These are phyloP conservation scores for Heliconius aoede DNA, from an alignment of 2,888 invertebrate genomes.

Conservation along the genomic window DNA sequence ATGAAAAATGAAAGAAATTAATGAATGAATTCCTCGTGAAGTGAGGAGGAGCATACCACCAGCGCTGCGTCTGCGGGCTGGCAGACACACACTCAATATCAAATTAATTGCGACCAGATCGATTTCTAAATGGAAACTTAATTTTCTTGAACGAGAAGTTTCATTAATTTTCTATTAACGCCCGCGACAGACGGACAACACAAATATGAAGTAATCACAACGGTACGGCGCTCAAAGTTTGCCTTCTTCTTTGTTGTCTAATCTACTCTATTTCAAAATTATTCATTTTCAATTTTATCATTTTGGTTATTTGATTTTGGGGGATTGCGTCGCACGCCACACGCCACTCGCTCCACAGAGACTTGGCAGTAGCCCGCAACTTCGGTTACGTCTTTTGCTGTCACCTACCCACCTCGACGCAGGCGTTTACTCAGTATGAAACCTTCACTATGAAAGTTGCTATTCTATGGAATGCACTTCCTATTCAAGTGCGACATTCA, in stretches of 20 bases:
- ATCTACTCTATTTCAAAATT: slow-evolving; percentile 3
- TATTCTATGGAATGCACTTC: no score
- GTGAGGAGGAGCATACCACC: no score
- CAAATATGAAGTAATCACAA: slow-evolving; percentile 76
- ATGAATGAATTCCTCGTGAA: no score
- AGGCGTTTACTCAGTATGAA: no score
- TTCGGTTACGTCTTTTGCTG: background rate
- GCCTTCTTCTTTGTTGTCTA: slow-evolving; percentile 22
- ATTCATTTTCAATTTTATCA: background rate
- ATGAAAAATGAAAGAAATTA: no score
- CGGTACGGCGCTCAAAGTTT: slow-evolving; percentile 57
- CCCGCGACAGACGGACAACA: slow-evolving; percentile 60
- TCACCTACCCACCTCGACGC: background rate
- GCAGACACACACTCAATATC: background rate
- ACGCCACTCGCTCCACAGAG: background rate
- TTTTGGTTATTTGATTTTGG: background rate
- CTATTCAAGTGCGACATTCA: no score
- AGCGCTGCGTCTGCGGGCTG: no score
- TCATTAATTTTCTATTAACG: slow-evolving; percentile 69
- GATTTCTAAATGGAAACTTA: slow-evolving; percentile 63
- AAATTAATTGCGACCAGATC: slow-evolving; percentile 60
- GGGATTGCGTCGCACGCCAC: no score
- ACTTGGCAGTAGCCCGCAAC: background rate
- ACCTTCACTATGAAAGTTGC: no score
- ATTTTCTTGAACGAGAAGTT: slow-evolving; percentile 69